Evolutionary conservation across 1,140 invertebrate species (phyloP).

Genomic region (Megalopta genalis): DNA sequence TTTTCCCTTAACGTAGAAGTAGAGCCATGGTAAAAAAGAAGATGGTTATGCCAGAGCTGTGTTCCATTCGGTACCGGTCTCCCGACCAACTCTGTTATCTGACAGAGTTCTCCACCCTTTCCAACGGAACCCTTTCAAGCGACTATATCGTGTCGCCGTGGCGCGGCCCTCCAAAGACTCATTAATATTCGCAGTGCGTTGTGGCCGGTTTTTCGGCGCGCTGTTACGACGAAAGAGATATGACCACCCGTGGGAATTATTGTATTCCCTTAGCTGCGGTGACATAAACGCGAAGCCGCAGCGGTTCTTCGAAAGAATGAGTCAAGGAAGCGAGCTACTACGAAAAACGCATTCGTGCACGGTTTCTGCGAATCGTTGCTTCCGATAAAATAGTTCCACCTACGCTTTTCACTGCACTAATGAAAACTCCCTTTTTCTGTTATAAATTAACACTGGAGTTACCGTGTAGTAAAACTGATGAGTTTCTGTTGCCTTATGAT

Average conservation of each 20-base stretch:
- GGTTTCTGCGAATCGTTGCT: not conserved
- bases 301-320: conserved; percentile 22
- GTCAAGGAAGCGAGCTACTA: not conserved
- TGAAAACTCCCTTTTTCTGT: not conserved
- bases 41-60: conserved; percentile 62
- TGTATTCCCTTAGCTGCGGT: conserved; percentile 59
- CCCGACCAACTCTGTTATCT: conserved; percentile 21
- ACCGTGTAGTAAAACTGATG: too few relatives aligned
- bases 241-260: conserved; percentile 71
- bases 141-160: conserved; percentile 53
- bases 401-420: not conserved
- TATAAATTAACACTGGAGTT: too few relatives aligned
- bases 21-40: conserved; percentile 47
- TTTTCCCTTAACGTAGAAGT: not conserved
- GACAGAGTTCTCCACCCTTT: conserved; percentile 12
- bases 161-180: conserved; percentile 62
- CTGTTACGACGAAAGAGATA: conserved; percentile 75
- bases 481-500: too few relatives aligned
- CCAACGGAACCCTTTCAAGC: conserved; percentile 22
- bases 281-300: not conserved
- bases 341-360: not conserved
- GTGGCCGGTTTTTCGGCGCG: conserved; percentile 75
- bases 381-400: not conserved
- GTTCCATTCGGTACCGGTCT: conserved; percentile 43
- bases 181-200: conserved; percentile 76